Evolutionary conservation across 2,797 vertebrate genomes (phyloP), one percentile per base, ranked within the genome.

Genomic region (Sciurus vulgaris): DNA sequence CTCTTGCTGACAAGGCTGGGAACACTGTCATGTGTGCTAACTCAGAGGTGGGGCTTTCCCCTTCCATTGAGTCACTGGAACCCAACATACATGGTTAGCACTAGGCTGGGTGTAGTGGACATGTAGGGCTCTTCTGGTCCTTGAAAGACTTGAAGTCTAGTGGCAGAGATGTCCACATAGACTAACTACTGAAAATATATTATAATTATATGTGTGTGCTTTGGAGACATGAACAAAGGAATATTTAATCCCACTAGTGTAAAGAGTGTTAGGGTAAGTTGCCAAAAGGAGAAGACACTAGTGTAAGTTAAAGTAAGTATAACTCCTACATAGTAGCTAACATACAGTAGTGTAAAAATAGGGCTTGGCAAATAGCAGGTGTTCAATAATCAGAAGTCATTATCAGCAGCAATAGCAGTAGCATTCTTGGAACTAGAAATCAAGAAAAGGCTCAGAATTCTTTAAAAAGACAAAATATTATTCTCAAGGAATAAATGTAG

Each of bases 1-100:
- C 70, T 65, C 90, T 95, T 74, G 73, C 92, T 73, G 88, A 91
- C 79, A 77, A 86, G 69, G 38, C 91, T 65, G 56, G 51, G 54
- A 59, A 51, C 33, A 70, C 14, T 73, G 78, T 56, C 35, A 4
- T 26, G 33, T 28, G 4, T 47, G 12, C 30, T 69, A 67, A 82
- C 38, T 65, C 67, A 41, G 8, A 70, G 59, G n/a, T 49, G 44
- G 70, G 47, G 49, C 74, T 91, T 63, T 67, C 0, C 8, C 35
- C 41, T 95, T 76, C 78, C 56, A 33, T 1, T 18, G 8, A 26
- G 51, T 85, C 28, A 35, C 11, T 7, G 51, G 74, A 84, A 44
- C 38, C 33, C 33, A n/a, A 7, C 8, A 24, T 56, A 0, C 41
- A 41, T 78, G 70, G 81, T 74, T 84, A 51, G 33, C 41, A 35